Evolutionary conservation across 2,797 vertebrate genomes (phyloP).

Genomic region (Sebastes taczanowskii): DNA sequence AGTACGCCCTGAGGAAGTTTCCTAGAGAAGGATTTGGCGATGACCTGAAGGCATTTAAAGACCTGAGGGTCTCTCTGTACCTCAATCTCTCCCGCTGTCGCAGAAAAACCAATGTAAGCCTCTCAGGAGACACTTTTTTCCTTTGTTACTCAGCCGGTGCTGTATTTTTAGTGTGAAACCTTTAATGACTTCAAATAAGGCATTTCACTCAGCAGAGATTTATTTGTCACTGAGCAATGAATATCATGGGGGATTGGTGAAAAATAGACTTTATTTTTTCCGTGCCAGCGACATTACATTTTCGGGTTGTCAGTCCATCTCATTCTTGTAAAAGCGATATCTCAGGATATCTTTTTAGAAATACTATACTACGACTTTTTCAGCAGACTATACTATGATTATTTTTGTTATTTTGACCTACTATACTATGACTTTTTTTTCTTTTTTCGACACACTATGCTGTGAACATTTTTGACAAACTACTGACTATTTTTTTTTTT

Average conservation of each 20-base stretch:
- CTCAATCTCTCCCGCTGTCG: slow-evolving; percentile 96
- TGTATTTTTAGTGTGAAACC: slow-evolving; percentile 7
- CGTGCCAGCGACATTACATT: too few relatives aligned
- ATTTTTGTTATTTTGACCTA: too few relatives aligned
- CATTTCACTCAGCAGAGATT: not conserved
- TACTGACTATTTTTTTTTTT: too few relatives aligned
- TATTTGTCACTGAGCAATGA: slow-evolving; percentile 8
- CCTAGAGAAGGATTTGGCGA: slow-evolving; percentile 97
- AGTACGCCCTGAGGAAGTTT: slow-evolving; percentile 97
- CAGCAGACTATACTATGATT: too few relatives aligned
- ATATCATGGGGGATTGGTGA: not conserved
- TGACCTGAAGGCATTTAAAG: slow-evolving; percentile 95
- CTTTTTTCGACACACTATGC: too few relatives aligned
- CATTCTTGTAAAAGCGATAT: too few relatives aligned
- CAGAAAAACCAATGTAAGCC: slow-evolving; percentile 96
- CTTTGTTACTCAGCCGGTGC: not conserved
- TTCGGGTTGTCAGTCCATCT: too few relatives aligned
- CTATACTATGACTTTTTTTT: too few relatives aligned
- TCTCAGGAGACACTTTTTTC: not conserved
- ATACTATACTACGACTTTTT: too few relatives aligned
- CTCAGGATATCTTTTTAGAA: too few relatives aligned
- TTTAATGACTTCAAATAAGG: slow-evolving; percentile 8
- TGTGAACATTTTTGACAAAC: too few relatives aligned
- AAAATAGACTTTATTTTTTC: not conserved
- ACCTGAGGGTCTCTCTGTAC: slow-evolving; percentile 94